Percentiles rank a stretch among this genome's conserved stretches.
Conservation (phyloP, 2,888 invertebrate genomes). For the Prosapia bicincta region DNA sequence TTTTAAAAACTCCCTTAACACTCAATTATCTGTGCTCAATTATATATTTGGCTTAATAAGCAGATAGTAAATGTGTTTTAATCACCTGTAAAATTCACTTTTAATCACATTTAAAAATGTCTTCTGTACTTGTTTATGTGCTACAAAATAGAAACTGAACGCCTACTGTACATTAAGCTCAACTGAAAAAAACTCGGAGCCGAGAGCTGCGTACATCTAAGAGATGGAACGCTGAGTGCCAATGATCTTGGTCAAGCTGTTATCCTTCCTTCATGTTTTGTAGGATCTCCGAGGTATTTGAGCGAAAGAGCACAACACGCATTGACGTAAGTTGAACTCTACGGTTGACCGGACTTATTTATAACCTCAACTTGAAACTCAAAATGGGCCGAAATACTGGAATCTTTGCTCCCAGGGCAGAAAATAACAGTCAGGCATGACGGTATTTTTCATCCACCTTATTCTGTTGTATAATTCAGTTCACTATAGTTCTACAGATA, state of each 20-base stretch:
- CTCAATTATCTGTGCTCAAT: too few species aligned
- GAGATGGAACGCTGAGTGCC: slow-evolving; percentile 6
- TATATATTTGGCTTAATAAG: too few species aligned
- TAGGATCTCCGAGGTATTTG: slow-evolving; percentile 44
- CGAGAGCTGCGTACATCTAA: too few species aligned
- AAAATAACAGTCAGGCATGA: slow-evolving; percentile 39
- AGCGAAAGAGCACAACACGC: slow-evolving; percentile 43
- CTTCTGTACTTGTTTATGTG: slow-evolving; percentile 22
- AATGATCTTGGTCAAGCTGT: slow-evolving; percentile 31
- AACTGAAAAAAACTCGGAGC: too few species aligned
- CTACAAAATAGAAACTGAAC: too few species aligned
- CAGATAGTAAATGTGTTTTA: too few species aligned
- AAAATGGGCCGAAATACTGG: slow-evolving; percentile 41
- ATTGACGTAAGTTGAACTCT: slow-evolving; percentile 42
- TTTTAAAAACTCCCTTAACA: too few species aligned
- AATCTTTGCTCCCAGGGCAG: slow-evolving; percentile 33
- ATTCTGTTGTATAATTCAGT: too few species aligned
- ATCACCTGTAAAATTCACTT: too few species aligned
- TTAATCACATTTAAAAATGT: background rate
- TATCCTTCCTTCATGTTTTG: slow-evolving; percentile 37
- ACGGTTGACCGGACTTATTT: slow-evolving; percentile 44
- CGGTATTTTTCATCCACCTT: too few species aligned
- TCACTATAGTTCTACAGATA: too few species aligned
- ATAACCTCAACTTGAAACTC: slow-evolving; percentile 44
- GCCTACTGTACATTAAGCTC: slow-evolving; percentile 12